Evolutionary conservation across 2,888 invertebrate species (phyloP), one percentile per base, ranked within the genome.

Genomic region (Subacronicta megacephala): DNA sequence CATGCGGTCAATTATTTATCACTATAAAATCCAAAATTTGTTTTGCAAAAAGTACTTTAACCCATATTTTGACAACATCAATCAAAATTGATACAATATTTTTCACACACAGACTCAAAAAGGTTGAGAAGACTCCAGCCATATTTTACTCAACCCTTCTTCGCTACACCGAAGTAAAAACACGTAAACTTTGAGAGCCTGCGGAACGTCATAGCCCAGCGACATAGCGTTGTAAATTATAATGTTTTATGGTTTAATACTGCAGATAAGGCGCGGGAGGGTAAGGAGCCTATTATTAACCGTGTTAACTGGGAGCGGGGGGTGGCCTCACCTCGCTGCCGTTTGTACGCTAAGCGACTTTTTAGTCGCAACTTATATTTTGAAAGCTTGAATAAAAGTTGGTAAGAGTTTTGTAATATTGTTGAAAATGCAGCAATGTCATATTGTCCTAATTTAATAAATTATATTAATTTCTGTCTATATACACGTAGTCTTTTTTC

Each of bases 211-310:
- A 92, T 84, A 88, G 86, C 87, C 78, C 74, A 80, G 83, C 87
- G 90, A 87, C 89, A 90, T 87, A 82, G 72, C 84, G 90, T 81
- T 87, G 90, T 93, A 94, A 93, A 94, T 94, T 93, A 93, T 91
- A 90, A 93, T 94, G 93, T 92, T 94, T 94, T 93, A 94, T 93
- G 93, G 93, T 91, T 93, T 94, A 93, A 94, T 94, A 93, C 92
- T 86, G 90, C 85, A 94, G 93, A 94, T 94, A 93, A 94, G 93
- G 90, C 87, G 87, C 82, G 73, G 81, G 88, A 88, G 64, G 66
- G 90, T 88, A 90, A 90, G 92, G 87, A 89, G 90, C 90, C 90
- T 92, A 90, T 93, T 93, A 92, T 92, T 90, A 92, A 90, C 89
- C 84, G 87, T 86, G 91, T 90, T 90, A 89, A 88, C 88, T 83